Evolutionary conservation across 1,140 invertebrate species (phyloP).

Genomic region (Aphaenogaster rudis): DNA sequence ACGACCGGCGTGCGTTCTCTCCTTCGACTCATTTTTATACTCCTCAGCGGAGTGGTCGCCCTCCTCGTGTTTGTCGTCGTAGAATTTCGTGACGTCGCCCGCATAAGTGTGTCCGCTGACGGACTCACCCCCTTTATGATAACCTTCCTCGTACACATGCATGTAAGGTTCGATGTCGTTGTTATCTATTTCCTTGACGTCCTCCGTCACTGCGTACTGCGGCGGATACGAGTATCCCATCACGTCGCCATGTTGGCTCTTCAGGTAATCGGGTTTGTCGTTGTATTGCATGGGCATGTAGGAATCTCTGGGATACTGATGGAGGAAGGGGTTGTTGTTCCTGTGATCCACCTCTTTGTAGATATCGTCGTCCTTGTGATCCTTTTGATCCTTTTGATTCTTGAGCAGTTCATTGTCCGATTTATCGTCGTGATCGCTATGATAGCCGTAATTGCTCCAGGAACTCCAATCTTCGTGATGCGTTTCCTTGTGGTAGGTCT

Average conservation of each 20-base stretch:
- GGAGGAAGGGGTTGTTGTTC: neutral
- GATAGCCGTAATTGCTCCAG: constrained; percentile 78
- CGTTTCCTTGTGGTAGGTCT: constrained; percentile 81
- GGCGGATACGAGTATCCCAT: constrained; percentile 78
- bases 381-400: constrained; percentile 14
- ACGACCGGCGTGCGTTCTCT: constrained; percentile 70
- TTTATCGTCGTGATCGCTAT: constrained; percentile 76
- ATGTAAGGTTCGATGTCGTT: constrained; percentile 77
- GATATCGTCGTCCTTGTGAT: neutral
- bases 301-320: constrained; percentile 8
- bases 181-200: constrained; percentile 77
- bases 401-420: constrained; percentile 51
- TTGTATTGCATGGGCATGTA: constrained; percentile 41
- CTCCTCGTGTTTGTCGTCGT: constrained; percentile 79
- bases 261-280: constrained; percentile 32
- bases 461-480: constrained; percentile 85
- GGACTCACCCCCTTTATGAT: constrained; percentile 74
- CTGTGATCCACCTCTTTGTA: neutral
- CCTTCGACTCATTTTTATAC: constrained; percentile 84
- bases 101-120: constrained; percentile 76
- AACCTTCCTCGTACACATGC: constrained; percentile 77
- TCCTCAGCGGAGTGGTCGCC: constrained; percentile 84
- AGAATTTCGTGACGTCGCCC: constrained; percentile 80
- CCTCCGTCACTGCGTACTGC: constrained; percentile 78
- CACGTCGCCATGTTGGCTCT: constrained; percentile 2